Percentiles rank a stretch among this genome's conserved stretches.
These are phyloP conservation scores for Ameiurus melas DNA, from an alignment of 2,113 vertebrate genomes.

Conservation along the genomic window DNA sequence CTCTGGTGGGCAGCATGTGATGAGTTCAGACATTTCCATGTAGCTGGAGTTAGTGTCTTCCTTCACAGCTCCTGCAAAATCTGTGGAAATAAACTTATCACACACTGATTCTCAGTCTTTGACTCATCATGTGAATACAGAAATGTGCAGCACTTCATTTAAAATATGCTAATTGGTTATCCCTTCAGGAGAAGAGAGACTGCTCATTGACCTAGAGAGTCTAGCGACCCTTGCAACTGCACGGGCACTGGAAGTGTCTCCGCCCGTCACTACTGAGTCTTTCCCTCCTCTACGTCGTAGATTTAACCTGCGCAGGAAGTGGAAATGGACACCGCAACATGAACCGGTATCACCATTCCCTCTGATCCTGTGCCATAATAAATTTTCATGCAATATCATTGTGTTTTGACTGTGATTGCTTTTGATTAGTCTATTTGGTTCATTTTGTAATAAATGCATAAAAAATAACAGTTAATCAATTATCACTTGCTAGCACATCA, in stretches of 20 bases:
- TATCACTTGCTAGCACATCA: not conserved
- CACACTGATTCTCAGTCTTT: not conserved
- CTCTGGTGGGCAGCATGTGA: constrained; percentile 1
- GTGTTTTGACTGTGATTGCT: not conserved
- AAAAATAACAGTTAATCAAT: not conserved
- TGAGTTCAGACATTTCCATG: constrained; percentile 58
- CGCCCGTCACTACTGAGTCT: constrained; percentile 35
- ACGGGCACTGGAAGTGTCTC: constrained; percentile 80
- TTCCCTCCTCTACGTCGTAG: constrained; percentile 72
- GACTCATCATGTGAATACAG: not conserved
- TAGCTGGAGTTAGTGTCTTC: constrained; percentile 44
- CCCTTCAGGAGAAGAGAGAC: constrained; percentile 78
- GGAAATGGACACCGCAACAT: constrained; percentile 87
- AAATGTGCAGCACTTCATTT: not conserved
- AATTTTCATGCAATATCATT: not conserved
- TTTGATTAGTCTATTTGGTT: not conserved
- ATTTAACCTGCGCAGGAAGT: constrained; percentile 86
- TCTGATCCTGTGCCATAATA: not conserved
- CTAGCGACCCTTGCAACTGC: constrained; percentile 89
- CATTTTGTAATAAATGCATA: not conserved
- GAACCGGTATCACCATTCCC: constrained; percentile 80
- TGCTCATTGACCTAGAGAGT: constrained; percentile 88
- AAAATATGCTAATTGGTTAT: constrained; percentile 14
- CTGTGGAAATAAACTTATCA: not conserved
- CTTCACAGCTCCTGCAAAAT: not conserved